These are phyloP conservation scores for Calameuta idolon DNA, from an alignment of 2,888 invertebrate genomes.

Conservation along the genomic window DNA sequence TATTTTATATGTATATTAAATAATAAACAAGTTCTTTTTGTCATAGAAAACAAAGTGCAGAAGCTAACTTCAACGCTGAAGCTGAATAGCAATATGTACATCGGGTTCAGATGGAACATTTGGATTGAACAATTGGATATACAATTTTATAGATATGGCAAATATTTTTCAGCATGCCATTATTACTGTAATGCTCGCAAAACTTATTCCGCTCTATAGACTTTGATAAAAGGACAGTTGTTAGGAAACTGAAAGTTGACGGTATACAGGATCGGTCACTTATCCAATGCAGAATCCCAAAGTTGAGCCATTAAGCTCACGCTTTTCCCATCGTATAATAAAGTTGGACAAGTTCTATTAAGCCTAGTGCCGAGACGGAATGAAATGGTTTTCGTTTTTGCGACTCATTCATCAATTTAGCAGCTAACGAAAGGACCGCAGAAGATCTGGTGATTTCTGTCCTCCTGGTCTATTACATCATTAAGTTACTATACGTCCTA, in stretches of 20 bases:
- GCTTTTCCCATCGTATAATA: slow-evolving; percentile 52
- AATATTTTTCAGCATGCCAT: neutral
- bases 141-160: neutral
- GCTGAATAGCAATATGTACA: too few species aligned
- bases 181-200: neutral
- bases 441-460: neutral
- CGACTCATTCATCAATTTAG: slow-evolving; percentile 63
- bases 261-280: slow-evolving; percentile 26
- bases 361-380: slow-evolving; percentile 42
- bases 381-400: slow-evolving; percentile 40
- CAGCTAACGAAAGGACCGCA: slow-evolving; percentile 37
- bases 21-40: neutral
- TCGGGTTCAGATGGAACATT: neutral
- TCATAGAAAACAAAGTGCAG: neutral
- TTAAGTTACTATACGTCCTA: neutral
- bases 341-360: slow-evolving; percentile 65
- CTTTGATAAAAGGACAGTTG: neutral
- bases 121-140: neutral
- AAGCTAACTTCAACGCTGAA: too few species aligned
- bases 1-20: neutral
- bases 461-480: neutral
- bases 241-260: neutral
- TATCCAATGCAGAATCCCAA: slow-evolving; percentile 16
- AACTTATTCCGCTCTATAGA: neutral
- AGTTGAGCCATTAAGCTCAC: slow-evolving; percentile 44